Evolutionary conservation across 2,113 vertebrate species (phyloP).

Genomic region (Taxidea taxus): DNA sequence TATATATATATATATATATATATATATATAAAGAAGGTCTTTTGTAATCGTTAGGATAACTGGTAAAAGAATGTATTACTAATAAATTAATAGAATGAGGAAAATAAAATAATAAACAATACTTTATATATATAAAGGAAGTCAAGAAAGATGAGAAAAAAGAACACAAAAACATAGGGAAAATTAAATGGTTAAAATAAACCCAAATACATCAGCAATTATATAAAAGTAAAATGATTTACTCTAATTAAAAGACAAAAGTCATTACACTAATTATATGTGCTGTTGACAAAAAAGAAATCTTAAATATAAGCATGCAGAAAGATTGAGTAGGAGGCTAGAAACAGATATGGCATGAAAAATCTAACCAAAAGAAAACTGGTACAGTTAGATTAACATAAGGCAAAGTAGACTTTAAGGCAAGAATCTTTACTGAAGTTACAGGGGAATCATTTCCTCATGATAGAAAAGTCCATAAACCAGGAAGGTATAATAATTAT

Average conservation of each 20-base stretch:
- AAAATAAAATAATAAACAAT: neutral
- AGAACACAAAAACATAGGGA: neutral
- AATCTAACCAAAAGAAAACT: neutral
- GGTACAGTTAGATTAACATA: neutral
- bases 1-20: too few relatives aligned
- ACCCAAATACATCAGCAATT: neutral
- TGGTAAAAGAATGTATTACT: neutral
- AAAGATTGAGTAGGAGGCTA: neutral
- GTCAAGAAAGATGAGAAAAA: neutral
- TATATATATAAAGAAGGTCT: too few relatives aligned
- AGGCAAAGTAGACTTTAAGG: neutral
- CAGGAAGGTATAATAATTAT: neutral
- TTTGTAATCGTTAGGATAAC: neutral
- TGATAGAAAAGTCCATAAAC: neutral
- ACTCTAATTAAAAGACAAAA: constrained; percentile 1
- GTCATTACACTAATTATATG: neutral
- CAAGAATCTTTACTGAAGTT: neutral
- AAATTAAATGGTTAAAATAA: neutral
- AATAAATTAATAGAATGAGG: neutral
- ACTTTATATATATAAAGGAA: neutral
- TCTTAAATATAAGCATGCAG: neutral
- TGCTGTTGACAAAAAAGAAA: neutral
- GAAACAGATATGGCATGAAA: neutral
- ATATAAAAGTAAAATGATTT: constrained; percentile 10
- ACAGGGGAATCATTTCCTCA: neutral